Base-by-base conservation (phyloP, 2,797 vertebrate species). In the Clarias platycephalus region DNA sequence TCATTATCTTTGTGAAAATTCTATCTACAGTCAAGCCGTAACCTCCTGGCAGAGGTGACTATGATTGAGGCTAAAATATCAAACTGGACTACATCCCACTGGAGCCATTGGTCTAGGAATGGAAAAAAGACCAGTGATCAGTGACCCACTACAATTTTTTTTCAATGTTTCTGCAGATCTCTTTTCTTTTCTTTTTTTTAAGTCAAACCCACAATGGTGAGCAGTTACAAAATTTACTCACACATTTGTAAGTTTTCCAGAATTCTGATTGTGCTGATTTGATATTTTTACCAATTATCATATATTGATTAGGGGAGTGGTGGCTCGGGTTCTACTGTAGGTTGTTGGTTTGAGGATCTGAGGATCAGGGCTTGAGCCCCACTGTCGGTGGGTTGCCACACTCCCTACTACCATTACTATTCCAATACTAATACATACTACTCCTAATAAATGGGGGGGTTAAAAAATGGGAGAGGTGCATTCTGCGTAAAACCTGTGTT, bases 21-120 rank as follows among this genome's bases (percentile, higher is more conserved):
- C 7, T 57, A 34, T 58, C 49, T 20, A 15, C 16, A 26, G 15
- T 3, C 6, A 8, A 18, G 44, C 53, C 13, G 24, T 74, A 74
- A 74, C 71, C 71, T 53, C 44, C 44, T 74, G 71, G 71, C 44
- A 74, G n/a, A 53, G n/a, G 71, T 74, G n/a, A 53, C 44, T n/a
- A 74, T 1, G 44, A 26, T 28, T 53, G n/a, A 53, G 71, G n/a
- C 13, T 26, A 44, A n/a, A 44, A 44, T 71, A 71, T 68, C 31
- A 4, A 3, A 4, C 20, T 37, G 67, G 34, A 31, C 15, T 66
- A 6, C 7, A 31, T 66, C 4, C 31, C 15, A 9, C 28, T 64
- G 0, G 5, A 70, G 34, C 3, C 34, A 44, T 13, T 26, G 5
- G 24, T 15, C 22, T 24, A 24, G 37, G 68, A n/a, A 24, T 10